Evolutionary conservation across 2,797 vertebrate species (phyloP).

Genomic region (Octomys mimax): DNA sequence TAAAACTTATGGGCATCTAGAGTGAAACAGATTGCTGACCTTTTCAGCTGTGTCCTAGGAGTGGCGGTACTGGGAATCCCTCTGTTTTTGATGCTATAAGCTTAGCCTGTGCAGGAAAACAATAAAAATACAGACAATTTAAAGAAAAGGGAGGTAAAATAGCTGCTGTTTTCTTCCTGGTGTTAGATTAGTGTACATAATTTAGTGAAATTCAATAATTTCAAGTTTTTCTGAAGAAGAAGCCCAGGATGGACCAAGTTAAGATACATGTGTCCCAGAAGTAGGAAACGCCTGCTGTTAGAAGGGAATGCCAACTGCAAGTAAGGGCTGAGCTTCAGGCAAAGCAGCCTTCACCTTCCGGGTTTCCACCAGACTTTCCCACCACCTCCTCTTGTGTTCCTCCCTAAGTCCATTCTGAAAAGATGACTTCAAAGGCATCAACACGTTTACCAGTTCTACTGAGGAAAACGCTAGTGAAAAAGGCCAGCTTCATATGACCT

Average conservation of each 20-base stretch:
- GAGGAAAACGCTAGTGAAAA: conserved; percentile 48
- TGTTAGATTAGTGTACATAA: background rate
- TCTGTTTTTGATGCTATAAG: conserved; percentile 24
- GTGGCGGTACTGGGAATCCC: background rate
- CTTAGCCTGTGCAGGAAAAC: conserved; percentile 38
- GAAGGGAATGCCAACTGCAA: background rate
- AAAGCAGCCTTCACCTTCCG: background rate
- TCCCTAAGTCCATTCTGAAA: conserved; percentile 41
- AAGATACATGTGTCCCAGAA: background rate
- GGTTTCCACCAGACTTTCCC: conserved; percentile 22
- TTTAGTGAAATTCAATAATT: background rate
- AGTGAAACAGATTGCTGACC: background rate
- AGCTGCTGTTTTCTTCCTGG: background rate
- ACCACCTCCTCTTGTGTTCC: background rate
- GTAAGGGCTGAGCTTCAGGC: conserved; percentile 12
- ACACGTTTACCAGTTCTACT: conserved; percentile 14
- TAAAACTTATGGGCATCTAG: conserved; percentile 13
- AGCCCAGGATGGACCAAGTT: background rate
- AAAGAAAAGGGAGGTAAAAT: conserved; percentile 7
- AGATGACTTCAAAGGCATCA: conserved; percentile 47
- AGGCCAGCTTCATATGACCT: conserved; percentile 47
- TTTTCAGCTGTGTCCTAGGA: background rate
- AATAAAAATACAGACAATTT: conserved; percentile 49
- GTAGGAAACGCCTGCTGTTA: conserved; percentile 23
- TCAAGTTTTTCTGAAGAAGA: conserved; percentile 44